Evolutionary conservation across 2,888 invertebrate genomes (phyloP), one percentile per base, ranked within the genome.

Genomic region (Lepidocyrtinus sp.): DNA sequence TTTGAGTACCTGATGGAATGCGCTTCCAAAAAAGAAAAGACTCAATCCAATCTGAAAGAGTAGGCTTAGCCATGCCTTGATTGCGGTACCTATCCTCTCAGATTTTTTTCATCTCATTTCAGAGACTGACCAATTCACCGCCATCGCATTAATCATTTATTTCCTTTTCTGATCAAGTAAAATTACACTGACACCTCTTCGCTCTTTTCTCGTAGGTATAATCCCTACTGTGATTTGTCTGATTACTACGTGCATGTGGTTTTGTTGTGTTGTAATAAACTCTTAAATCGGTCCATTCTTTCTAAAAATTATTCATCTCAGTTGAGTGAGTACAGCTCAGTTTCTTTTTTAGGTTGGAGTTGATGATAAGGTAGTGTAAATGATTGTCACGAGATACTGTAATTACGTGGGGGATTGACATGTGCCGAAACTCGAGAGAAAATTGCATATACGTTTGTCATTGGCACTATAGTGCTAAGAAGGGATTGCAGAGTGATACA

Each of bases 131-230:
- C 55, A 55, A 64, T 68, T 61, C 68, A 62, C 76, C 76, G 69
- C 24, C 71, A 77, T 69, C 70, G 64, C 76, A 77, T 77, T 77
- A 77, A 77, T 77, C 76, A 77, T 77, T 77, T 77, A 77, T 77
- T 77, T 71, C 70, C 76, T 77, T 77, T 76, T 76, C 76, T 76
- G 76, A 76, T 69, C 76, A 76, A 70, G 63, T 76, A 76, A n/a
- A 70, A 76, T 76, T 76, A 76, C 76, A 76, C 76, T 76, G 76
- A 76, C 76, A 76, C 76, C 76, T 75, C 69, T 50, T 36, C 62
- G 27, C 27, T 59, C 62, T n/a, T 64, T 24, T 26, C 17, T 64
- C 17, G n/a, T 55, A 55, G 55, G n/a, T 55, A 55, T 55, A 55
- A 55, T 12, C 55, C 55, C 55, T 55, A 55, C 55, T 55, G 55